Base-by-base conservation (phyloP, 1,140 invertebrate species). In the Latrodectus geometricus region DNA sequence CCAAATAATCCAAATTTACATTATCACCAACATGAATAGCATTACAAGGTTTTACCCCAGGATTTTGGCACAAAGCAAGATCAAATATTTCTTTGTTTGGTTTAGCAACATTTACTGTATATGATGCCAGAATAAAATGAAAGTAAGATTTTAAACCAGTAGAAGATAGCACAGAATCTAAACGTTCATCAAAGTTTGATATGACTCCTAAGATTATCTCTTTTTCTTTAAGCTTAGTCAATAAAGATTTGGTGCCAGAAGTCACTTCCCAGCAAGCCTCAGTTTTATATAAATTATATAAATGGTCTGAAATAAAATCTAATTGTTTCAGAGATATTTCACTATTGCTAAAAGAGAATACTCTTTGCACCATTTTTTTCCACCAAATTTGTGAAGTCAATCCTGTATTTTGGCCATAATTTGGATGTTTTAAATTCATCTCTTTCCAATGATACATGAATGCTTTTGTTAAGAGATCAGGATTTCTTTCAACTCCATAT, bases 171-270 rank as follows among this genome's bases (percentile, higher is more conserved):
- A 97, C 93, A 5, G 91, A 91, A 75, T 94, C 91, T 0, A 98
- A 91, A 79, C 96, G 92, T 72, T 95, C 94, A 92, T 98, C 96
- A 92, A 95, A 97, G 91, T 98, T 98, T 15, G 96, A 96, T 88
- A 98, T 94, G 0, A 97, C 93, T 20, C 96, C 96, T 8, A 92
- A 14, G 74, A 89, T 89, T 4, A 92, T 50, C 9, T 81, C 14
- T 9, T 68, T 66, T 75, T 87, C 66, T 66, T 89, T 89, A 35
- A 97, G 87, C 8, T 91, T 89, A 52, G 93, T 90, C 0, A 97
- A 91, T 54, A 96, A 90, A 50, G 94, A 92, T 5, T 92, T 89
- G 15, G 93, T 92, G 8, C 94, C 95, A 61, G 94, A 92, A 88
- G 93, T 92, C 21, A 93, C 90, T 89, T 94, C 91, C 96, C 96